Conservation (phyloP, 2,113 vertebrate species). For the Craseonycteris thonglongyai region DNA sequence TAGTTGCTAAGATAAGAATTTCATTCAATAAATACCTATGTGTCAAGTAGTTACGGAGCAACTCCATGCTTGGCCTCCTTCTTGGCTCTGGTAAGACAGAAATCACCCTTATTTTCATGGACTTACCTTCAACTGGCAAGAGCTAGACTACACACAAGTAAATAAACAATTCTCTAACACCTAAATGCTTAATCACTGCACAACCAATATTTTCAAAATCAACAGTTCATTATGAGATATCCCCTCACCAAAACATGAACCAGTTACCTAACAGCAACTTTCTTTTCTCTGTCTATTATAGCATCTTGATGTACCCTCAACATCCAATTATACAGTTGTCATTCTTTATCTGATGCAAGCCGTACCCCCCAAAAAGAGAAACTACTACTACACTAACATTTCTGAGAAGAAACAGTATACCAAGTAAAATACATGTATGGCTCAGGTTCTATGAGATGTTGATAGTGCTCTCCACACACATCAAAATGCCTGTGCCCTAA, state of each 20-base stretch:
- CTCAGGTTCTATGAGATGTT: not conserved
- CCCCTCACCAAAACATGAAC: not conserved
- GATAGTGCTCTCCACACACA: not conserved
- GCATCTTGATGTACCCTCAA: not conserved
- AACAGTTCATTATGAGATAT: not conserved
- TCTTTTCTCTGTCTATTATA: not conserved
- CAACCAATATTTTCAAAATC: not conserved
- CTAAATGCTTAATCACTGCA: not conserved
- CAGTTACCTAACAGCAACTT: not conserved
- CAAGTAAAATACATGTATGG: not conserved
- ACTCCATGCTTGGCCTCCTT: not conserved
- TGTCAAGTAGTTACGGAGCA: not conserved
- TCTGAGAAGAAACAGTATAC: not conserved
- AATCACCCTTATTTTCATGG: not conserved
- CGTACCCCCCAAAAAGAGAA: not conserved
- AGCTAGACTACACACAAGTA: not conserved
- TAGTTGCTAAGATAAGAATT: not conserved
- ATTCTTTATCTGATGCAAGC: not conserved
- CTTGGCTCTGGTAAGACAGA: not conserved
- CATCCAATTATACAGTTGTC: not conserved
- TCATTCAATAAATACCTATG: not conserved
- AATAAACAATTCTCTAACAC: not conserved
- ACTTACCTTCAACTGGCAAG: not conserved
- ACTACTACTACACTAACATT: not conserved
- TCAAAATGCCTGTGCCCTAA: not conserved